Evolutionary conservation across 2,113 vertebrate species (phyloP).

Genomic region (Oreochromis spilurus): DNA sequence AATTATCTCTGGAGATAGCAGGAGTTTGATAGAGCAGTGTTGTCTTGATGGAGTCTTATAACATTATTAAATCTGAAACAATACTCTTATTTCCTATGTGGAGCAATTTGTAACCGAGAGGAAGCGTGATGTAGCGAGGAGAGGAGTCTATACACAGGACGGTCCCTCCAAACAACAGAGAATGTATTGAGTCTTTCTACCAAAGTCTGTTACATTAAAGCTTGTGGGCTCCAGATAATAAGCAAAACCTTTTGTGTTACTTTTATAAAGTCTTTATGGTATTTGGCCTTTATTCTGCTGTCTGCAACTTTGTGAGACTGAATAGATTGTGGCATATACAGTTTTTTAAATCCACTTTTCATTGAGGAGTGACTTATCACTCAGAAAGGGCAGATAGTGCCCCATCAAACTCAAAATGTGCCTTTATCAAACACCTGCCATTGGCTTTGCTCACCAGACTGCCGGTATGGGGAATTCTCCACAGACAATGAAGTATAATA

Average conservation of each 20-base stretch:
- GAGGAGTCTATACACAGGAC: neutral
- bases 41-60: slow-evolving; percentile 70
- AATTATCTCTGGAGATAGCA: slow-evolving; percentile 75
- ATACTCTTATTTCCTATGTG: slow-evolving; percentile 58
- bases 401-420: slow-evolving; percentile 46
- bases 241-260: slow-evolving; percentile 23
- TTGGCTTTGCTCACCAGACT: slow-evolving; percentile 55
- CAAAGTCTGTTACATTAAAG: neutral
- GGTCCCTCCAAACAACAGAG: neutral
- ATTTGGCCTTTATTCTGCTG: slow-evolving; percentile 42
- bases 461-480: slow-evolving; percentile 23
- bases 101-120: slow-evolving; percentile 57
- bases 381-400: slow-evolving; percentile 44
- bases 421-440: slow-evolving; percentile 53
- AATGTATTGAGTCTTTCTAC: neutral
- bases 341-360: slow-evolving; percentile 48
- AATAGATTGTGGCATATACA: slow-evolving; percentile 32
- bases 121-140: neutral
- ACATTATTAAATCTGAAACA: slow-evolving; percentile 77
- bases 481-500: slow-evolving; percentile 53
- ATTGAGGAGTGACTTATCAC: slow-evolving; percentile 53
- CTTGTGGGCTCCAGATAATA: slow-evolving; percentile 41
- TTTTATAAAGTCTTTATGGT: slow-evolving; percentile 27
- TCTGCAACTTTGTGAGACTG: slow-evolving; percentile 18
- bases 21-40: slow-evolving; percentile 71